These are phyloP conservation scores for Metopia argyrocephala DNA, from an alignment of 2,888 invertebrate species.

Conservation along the genomic window DNA sequence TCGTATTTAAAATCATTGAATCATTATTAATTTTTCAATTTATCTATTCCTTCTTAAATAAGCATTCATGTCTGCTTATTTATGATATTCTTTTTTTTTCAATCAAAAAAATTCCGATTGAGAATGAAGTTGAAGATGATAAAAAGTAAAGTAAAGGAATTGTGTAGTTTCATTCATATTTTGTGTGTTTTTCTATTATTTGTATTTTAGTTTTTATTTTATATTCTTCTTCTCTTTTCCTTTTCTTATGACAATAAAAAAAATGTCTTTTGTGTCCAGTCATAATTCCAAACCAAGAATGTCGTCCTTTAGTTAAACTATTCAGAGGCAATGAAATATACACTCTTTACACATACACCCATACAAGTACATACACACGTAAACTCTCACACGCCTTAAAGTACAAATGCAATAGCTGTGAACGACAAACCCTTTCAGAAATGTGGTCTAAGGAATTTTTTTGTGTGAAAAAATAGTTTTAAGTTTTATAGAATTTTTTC, in stretches of 20 bases:
- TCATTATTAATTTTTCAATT: constrained; percentile 48
- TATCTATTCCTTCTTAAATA: constrained; percentile 42
- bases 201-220: too few relatives aligned
- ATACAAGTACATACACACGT: too few relatives aligned
- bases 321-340: constrained; percentile 21
- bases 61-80: constrained; percentile 42
- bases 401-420: too few relatives aligned
- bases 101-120: constrained; percentile 1
- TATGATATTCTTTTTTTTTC: constrained; percentile 25
- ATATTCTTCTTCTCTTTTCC: background rate
- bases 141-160: constrained; percentile 15
- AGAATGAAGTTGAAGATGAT: background rate
- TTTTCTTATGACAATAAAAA: constrained; percentile 42
- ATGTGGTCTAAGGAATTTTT: too few relatives aligned
- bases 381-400: too few relatives aligned
- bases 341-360: too few relatives aligned
- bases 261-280: constrained; percentile 56
- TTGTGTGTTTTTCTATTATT: too few relatives aligned
- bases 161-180: constrained; percentile 29
- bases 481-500: too few relatives aligned
- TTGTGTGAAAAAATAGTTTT: too few relatives aligned
- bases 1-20: constrained; percentile 42
- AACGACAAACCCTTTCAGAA: too few relatives aligned
- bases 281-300: constrained; percentile 47
- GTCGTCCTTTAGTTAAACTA: constrained; percentile 30